Evolutionary conservation across 2,888 invertebrate genomes (phyloP).

Genomic region (Allolobophora icterica): DNA sequence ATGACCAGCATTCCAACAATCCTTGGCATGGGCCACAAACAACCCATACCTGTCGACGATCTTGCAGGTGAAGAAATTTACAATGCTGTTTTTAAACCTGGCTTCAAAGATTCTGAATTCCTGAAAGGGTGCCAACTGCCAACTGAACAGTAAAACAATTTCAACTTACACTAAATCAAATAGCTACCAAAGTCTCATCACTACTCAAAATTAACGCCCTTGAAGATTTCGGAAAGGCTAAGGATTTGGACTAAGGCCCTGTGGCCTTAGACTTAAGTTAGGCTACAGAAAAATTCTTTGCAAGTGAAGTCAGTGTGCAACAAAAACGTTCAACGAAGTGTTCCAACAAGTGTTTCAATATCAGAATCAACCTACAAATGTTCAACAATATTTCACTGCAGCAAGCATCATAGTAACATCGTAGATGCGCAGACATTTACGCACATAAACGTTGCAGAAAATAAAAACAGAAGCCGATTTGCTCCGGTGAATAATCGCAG

Average conservation of each 20-base stretch:
- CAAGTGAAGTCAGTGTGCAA: background rate
- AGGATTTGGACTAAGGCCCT: background rate
- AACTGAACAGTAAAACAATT: background rate
- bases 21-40: background rate
- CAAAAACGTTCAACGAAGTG: background rate
- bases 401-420: background rate
- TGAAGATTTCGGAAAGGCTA: background rate
- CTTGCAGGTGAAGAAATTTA: slow-evolving; percentile 8
- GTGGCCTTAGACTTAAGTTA: background rate
- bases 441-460: background rate
- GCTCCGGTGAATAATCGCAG: background rate
- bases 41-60: background rate
- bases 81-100: background rate
- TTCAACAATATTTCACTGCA: background rate
- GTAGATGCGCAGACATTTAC: too few relatives aligned
- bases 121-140: background rate
- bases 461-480: background rate
- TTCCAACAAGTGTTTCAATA: background rate
- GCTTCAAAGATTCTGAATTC: background rate
- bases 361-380: background rate
- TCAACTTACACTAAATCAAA: background rate
- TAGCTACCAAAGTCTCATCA: background rate
- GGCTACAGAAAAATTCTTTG: background rate
- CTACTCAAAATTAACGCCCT: background rate
- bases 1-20: background rate